Evolutionary conservation across 2,888 invertebrate species (phyloP).

Genomic region (Athrips mouffetella): DNA sequence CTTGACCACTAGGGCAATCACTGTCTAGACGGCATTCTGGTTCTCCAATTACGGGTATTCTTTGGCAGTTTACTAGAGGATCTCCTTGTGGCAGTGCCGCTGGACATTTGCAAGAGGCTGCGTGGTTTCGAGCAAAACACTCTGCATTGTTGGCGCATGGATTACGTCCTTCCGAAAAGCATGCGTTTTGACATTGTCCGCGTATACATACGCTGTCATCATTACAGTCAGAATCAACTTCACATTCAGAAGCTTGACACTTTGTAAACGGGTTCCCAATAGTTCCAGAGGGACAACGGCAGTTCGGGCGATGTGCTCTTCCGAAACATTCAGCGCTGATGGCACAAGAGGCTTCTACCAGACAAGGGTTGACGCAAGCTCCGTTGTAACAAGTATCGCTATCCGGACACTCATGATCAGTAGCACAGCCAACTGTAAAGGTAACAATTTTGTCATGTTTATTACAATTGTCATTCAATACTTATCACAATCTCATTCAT

Average conservation of each 20-base stretch:
- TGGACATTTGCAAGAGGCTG: conserved; percentile 90
- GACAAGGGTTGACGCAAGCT: conserved; percentile 89
- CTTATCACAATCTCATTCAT: too few species aligned
- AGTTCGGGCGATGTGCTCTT: conserved; percentile 86
- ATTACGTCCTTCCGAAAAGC: conserved; percentile 80
- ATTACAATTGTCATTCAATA: too few species aligned
- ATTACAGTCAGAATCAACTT: conserved; percentile 87
- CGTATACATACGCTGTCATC: conserved; percentile 84
- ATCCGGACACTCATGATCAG: conserved; percentile 88
- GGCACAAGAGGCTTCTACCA: conserved; percentile 88
- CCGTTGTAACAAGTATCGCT: conserved; percentile 90
- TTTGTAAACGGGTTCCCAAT: conserved; percentile 89
- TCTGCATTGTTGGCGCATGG: conserved; percentile 91
- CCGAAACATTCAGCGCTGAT: conserved; percentile 91
- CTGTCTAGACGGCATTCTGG: conserved; percentile 87
- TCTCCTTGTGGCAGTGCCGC: conserved; percentile 87
- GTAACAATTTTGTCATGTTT: too few species aligned
- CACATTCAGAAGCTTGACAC: conserved; percentile 88
- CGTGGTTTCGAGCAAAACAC: conserved; percentile 89
- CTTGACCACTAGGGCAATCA: conserved; percentile 88
- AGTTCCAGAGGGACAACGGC: conserved; percentile 87
- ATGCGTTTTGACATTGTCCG: conserved; percentile 88
- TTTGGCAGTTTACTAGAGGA: conserved; percentile 86
- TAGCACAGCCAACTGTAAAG: conserved; percentile 87
- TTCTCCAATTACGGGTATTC: conserved; percentile 62